Percentiles rank a stretch among this genome's conserved stretches.
phyloP scores from a whole-genome alignment of 2,888 invertebrate species.

The Chrysopilus asiliformis region DNA sequence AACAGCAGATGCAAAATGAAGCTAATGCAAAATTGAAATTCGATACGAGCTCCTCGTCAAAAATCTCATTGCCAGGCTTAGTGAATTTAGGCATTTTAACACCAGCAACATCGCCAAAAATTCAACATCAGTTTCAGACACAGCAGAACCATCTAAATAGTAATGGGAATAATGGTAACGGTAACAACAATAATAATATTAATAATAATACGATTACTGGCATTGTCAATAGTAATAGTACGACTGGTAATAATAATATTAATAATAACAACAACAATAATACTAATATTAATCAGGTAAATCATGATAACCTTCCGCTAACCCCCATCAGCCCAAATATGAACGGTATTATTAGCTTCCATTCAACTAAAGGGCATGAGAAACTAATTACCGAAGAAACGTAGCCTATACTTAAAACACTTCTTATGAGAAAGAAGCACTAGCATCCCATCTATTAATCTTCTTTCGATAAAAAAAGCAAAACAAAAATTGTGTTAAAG shows the following conservation, averaged over 20 bases:
- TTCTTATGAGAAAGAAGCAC: constrained; percentile 30
- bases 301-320: constrained; percentile 28
- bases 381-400: constrained; percentile 26
- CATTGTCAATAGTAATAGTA: no score
- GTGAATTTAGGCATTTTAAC: constrained; percentile 40
- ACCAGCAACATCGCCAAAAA: constrained; percentile 40
- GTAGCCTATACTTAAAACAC: constrained; percentile 38
- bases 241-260: no score
- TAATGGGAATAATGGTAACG: constrained; percentile 17
- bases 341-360: constrained; percentile 23
- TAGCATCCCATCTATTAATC: constrained; percentile 9
- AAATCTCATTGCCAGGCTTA: constrained; percentile 34
- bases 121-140: constrained; percentile 26
- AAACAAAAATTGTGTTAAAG: no score
- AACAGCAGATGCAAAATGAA: not conserved
- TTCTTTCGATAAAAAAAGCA: no score
- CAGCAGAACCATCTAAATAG: constrained; percentile 4
- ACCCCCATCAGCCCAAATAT: constrained; percentile 33
- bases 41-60: constrained; percentile 23
- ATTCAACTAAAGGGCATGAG: constrained; percentile 18
- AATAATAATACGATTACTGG: constrained; percentile 14
- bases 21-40: constrained; percentile 15
- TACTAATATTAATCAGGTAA: constrained; percentile 14
- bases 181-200: constrained; percentile 17
- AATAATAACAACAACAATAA: constrained; percentile 17